Conservation (phyloP, 2,797 vertebrate genomes). For the Podarcis siculus region DNA sequence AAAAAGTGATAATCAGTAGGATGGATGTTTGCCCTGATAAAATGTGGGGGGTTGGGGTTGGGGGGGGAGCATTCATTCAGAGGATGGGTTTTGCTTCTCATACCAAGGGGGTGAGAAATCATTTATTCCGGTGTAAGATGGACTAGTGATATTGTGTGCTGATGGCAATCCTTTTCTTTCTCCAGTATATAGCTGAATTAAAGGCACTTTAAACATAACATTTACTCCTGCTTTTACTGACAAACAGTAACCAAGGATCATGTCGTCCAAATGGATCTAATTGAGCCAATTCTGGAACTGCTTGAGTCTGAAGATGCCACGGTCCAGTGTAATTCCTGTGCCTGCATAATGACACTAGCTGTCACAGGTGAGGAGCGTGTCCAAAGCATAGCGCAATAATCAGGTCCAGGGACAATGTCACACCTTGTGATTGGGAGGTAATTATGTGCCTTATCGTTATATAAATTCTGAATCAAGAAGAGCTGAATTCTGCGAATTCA, state of each 20-base stretch:
- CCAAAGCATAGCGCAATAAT: background rate
- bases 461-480: background rate
- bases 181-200: background rate
- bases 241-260: conserved; percentile 74
- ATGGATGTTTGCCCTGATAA: background rate
- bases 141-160: background rate
- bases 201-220: background rate
- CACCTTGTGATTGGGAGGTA: background rate
- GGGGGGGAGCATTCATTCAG: background rate
- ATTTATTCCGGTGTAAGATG: background rate
- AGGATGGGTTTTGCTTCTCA: background rate
- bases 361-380: conserved; percentile 77
- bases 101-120: background rate
- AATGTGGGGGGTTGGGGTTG: too few species aligned
- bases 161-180: background rate
- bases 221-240: conserved; percentile 38
- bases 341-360: conserved; percentile 81
- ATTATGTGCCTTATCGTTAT: background rate
- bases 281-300: conserved; percentile 83
- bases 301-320: conserved; percentile 81
- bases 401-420: conserved; percentile 3
- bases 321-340: conserved; percentile 84
- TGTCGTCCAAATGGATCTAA: conserved; percentile 82
- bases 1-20: background rate
- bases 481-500: too few species aligned